These are phyloP conservation scores for Gila robusta DNA, from an alignment of 2,797 vertebrate species.

Conservation along the genomic window DNA sequence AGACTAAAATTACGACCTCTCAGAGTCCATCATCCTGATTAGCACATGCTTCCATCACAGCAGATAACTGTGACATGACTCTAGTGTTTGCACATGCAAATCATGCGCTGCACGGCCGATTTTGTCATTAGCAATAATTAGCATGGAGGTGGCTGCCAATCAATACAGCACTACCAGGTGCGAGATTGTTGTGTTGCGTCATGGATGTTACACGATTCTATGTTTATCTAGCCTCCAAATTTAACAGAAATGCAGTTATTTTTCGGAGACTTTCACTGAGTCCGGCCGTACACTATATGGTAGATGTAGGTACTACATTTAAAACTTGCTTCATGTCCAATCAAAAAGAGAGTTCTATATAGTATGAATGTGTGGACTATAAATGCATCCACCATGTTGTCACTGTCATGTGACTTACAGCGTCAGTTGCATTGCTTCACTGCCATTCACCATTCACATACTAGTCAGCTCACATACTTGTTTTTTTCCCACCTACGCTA, in stretches of 20 bases:
- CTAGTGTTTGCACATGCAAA: conserved; percentile 60
- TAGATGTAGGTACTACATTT: neutral
- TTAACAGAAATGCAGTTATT: conserved; percentile 25
- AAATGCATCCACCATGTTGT: neutral
- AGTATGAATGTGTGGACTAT: neutral
- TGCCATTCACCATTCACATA: neutral
- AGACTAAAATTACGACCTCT: conserved; percentile 40
- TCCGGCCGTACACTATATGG: neutral
- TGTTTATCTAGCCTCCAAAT: neutral
- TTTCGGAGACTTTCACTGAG: conserved; percentile 12
- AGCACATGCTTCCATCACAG: conserved; percentile 56
- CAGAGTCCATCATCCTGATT: conserved; percentile 57
- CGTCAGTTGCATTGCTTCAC: too few species aligned
- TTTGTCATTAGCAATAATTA: conserved; percentile 66
- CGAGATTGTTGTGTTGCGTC: conserved; percentile 41
- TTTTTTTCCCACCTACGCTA: neutral
- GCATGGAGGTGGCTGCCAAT: conserved; percentile 67
- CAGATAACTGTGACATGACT: conserved; percentile 56
- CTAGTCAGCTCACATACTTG: neutral
- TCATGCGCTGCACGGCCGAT: conserved; percentile 52
- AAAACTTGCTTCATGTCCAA: neutral
- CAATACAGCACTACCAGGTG: conserved; percentile 68
- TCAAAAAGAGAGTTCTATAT: neutral
- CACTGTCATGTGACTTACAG: neutral
- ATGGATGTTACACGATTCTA: conserved; percentile 19